Evolutionary conservation across 2,113 vertebrate genomes (phyloP).

Genomic region (Dromiciops gliroides): DNA sequence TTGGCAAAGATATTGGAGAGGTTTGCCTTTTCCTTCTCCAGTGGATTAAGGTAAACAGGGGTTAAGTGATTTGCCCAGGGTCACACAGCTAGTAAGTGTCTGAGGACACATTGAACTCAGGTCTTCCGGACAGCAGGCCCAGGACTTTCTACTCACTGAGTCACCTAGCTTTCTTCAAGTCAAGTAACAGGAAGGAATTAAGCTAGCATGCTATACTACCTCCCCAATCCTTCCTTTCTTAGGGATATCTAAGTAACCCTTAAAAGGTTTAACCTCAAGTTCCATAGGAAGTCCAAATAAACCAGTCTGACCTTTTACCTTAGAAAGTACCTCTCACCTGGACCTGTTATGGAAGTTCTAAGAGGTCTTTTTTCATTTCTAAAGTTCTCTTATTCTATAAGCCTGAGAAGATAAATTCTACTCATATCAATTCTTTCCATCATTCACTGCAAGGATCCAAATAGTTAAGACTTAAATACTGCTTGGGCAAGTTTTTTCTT

Average conservation of each 20-base stretch:
- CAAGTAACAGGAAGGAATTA: not conserved
- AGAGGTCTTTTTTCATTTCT: not conserved
- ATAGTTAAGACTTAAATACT: not conserved
- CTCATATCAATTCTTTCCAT: not conserved
- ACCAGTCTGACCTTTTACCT: not conserved
- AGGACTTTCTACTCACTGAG: too few species aligned
- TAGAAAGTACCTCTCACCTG: not conserved
- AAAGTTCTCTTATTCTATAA: not conserved
- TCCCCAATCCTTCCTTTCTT: not conserved
- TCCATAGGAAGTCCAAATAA: conserved; percentile 17
- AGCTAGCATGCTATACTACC: not conserved
- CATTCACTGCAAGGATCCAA: not conserved
- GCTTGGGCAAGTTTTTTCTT: not conserved
- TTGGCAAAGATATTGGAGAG: not conserved
- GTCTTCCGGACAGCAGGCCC: not conserved
- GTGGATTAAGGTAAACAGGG: not conserved
- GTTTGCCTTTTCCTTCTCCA: not conserved
- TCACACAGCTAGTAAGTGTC: not conserved
- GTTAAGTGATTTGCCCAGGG: not conserved
- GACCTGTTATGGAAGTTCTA: not conserved
- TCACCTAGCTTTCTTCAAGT: not conserved
- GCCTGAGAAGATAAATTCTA: not conserved
- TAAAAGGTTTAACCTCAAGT: not conserved
- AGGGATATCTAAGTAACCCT: not conserved
- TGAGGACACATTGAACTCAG: not conserved